phyloP scores from a whole-genome alignment of 1,140 invertebrate genomes.

The Limonius californicus region DNA sequence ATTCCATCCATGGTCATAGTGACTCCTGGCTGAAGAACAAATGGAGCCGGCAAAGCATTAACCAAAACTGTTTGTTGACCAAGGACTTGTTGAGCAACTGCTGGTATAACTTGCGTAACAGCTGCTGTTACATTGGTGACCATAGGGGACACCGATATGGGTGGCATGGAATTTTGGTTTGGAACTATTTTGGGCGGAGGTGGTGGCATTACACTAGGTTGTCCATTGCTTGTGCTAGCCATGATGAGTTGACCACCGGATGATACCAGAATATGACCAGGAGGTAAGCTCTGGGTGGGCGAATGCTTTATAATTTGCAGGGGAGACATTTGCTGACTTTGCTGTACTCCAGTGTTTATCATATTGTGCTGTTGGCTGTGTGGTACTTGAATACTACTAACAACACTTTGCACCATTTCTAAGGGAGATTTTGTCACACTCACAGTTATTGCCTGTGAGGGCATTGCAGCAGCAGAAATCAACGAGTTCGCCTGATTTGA shows the following conservation, averaged over 20 bases:
- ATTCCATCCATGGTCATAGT: constrained; percentile 63
- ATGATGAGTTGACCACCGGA: constrained; percentile 72
- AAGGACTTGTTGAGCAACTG: constrained; percentile 59
- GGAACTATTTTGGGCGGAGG: constrained; percentile 59
- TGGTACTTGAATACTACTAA: constrained; percentile 69
- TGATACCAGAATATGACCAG: constrained; percentile 69
- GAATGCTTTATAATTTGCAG: constrained; percentile 45
- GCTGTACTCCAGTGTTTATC: constrained; percentile 25
- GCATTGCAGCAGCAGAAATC: constrained; percentile 47
- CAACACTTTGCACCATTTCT: constrained; percentile 77
- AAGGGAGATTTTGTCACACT: constrained; percentile 63
- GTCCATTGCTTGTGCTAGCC: constrained; percentile 50
- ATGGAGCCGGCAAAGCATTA: constrained; percentile 75
- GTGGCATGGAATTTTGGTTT: constrained; percentile 59
- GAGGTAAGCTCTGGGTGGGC: constrained; percentile 50
- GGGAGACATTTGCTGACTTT: constrained; percentile 39
- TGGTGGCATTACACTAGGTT: constrained; percentile 59
- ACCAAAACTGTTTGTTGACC: constrained; percentile 77
- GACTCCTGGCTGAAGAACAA: constrained; percentile 73
- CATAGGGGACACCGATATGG: constrained; percentile 62
- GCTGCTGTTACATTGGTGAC: constrained; percentile 66
- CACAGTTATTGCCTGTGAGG: constrained; percentile 34
- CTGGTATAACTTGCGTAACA: constrained; percentile 63
- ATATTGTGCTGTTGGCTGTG: constrained; percentile 42
- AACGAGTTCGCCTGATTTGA: constrained; percentile 49